These are phyloP conservation scores for Ophioninae sp. DNA, from an alignment of 2,888 invertebrate genomes.

Conservation along the genomic window DNA sequence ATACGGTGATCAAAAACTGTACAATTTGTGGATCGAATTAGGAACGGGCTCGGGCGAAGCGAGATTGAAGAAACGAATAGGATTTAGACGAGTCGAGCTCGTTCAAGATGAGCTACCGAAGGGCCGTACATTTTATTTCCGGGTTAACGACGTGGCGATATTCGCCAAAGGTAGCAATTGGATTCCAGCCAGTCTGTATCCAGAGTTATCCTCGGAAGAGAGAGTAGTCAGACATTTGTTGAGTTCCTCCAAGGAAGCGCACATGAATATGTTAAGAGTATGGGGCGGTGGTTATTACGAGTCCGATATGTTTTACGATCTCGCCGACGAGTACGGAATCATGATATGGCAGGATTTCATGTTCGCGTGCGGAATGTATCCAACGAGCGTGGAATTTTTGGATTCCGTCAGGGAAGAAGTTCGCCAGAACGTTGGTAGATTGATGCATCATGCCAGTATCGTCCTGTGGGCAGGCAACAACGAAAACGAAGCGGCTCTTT, in stretches of 20 bases:
- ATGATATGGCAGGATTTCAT: conserved; percentile 99
- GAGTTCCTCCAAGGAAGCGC: conserved; percentile 86
- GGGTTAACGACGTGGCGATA: conserved; percentile 92
- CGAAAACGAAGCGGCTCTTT: conserved; percentile 96
- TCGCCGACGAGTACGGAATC: conserved; percentile 94
- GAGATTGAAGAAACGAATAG: conserved; percentile 83
- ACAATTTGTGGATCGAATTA: conserved; percentile 85
- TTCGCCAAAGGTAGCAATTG: conserved; percentile 98
- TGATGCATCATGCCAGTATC: conserved; percentile 94
- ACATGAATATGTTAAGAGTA: conserved; percentile 97
- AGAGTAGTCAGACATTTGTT: conserved; percentile 85
- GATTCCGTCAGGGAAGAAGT: conserved; percentile 89
- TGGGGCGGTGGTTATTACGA: conserved; percentile 99
- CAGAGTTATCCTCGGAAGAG: conserved; percentile 86
- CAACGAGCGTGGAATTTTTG: conserved; percentile 88
- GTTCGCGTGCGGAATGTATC: conserved; percentile 98
- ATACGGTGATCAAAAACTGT: conserved; percentile 90
- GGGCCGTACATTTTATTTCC: conserved; percentile 93
- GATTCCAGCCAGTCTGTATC: conserved; percentile 93
- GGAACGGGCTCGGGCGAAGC: conserved; percentile 73
- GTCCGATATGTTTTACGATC: conserved; percentile 92
- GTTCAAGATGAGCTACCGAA: conserved; percentile 86
- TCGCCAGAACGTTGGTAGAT: conserved; percentile 89
- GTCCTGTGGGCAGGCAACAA: conserved; percentile 97
- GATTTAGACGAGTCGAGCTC: conserved; percentile 93